Evolutionary conservation across 1,140 invertebrate species (phyloP).

Genomic region (Matsumurasca onukii): DNA sequence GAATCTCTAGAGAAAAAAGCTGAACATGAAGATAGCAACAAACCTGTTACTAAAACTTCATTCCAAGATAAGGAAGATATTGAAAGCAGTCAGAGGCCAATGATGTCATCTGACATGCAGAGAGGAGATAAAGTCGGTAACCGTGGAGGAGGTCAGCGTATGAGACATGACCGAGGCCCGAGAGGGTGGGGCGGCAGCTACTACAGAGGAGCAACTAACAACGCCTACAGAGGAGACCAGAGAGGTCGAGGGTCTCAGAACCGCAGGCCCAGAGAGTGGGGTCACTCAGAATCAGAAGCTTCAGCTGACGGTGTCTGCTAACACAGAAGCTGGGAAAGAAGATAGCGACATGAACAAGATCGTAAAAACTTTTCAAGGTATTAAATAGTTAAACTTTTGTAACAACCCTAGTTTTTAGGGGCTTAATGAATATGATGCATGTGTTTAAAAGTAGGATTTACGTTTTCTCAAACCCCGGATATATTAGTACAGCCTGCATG

Average conservation of each 20-base stretch:
- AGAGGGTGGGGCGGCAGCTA: neutral
- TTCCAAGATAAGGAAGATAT: constrained; percentile 4
- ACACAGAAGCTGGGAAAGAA: constrained; percentile 54
- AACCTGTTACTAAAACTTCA: neutral
- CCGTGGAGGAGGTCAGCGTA: constrained; percentile 16
- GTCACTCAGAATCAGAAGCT: constrained; percentile 59
- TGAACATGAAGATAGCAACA: neutral
- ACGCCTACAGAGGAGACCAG: constrained; percentile 19
- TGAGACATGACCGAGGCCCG: neutral
- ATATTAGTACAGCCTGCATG: no score
- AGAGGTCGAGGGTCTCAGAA: constrained; percentile 39
- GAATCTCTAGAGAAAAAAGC: constrained; percentile 15
- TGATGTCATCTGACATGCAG: constrained; percentile 18
- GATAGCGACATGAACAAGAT: constrained; percentile 41
- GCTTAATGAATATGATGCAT: no score
- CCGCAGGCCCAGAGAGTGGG: constrained; percentile 44
- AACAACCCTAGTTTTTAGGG: no score
- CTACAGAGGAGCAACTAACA: neutral
- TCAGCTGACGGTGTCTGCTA: constrained; percentile 57
- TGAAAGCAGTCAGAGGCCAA: neutral
- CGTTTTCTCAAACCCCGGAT: no score
- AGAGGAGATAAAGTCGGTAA: constrained; percentile 11
- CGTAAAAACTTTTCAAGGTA: constrained; percentile 20
- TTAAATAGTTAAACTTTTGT: neutral
- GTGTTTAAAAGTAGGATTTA: no score